These are phyloP conservation scores for Halocynthia aurantium DNA, from an alignment of 23 tunicate species.

Conservation along the genomic window DNA sequence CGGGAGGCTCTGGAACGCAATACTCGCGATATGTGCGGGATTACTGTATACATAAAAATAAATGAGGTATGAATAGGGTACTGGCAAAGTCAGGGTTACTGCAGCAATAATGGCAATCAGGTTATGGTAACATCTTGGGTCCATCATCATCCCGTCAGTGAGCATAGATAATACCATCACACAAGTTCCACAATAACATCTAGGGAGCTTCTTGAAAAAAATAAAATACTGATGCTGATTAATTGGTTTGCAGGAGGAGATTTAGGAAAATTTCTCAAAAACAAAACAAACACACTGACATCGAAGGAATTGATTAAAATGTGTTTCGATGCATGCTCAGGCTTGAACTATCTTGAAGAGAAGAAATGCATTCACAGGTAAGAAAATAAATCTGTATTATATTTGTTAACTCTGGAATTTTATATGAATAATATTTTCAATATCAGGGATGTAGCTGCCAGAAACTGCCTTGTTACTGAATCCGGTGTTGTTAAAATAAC, in stretches of 20 bases:
- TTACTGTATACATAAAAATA: too few relatives aligned
- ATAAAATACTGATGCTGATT: too few relatives aligned
- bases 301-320: slow-evolving; percentile 31
- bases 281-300: not conserved
- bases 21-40: too few relatives aligned
- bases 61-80: too few relatives aligned
- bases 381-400: not conserved
- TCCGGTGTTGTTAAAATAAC: slow-evolving; percentile 60
- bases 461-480: slow-evolving; percentile 65
- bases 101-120: too few relatives aligned
- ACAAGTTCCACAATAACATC: too few relatives aligned
- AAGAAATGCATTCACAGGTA: slow-evolving; percentile 94
- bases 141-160: too few relatives aligned
- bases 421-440: not conserved
- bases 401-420: not conserved
- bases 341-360: slow-evolving; percentile 66
- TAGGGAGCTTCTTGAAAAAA: too few relatives aligned
- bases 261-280: slow-evolving; percentile 34
- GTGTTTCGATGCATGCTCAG: slow-evolving; percentile 75
- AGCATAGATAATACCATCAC: too few relatives aligned
- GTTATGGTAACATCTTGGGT: too few relatives aligned
- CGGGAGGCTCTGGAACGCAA: too few relatives aligned
- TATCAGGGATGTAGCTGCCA: slow-evolving; percentile 86
- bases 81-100: too few relatives aligned
- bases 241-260: slow-evolving; percentile 55